Conservation (phyloP, 2,113 vertebrate genomes). For the Eonycteris spelaea region DNA sequence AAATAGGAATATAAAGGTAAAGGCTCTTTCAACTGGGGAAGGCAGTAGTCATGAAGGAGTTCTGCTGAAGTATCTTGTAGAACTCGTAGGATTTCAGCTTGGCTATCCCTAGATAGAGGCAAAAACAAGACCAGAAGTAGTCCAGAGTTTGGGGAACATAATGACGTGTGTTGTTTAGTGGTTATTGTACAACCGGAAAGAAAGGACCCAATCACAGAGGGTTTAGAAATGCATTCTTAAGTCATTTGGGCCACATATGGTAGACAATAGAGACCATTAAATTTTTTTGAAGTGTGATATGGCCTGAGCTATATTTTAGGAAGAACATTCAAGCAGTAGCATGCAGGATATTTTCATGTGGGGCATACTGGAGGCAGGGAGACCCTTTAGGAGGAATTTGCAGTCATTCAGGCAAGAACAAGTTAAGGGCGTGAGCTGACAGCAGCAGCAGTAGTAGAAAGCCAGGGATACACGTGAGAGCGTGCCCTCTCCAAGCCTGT, state of each 20-base stretch:
- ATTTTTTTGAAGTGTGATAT: neutral
- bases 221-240: neutral
- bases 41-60: neutral
- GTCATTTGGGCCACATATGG: neutral
- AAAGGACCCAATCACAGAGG: neutral
- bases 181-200: neutral
- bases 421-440: neutral
- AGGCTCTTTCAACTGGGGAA: neutral
- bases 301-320: neutral
- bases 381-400: neutral
- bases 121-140: neutral
- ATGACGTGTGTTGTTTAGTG: neutral
- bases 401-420: neutral
- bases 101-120: neutral
- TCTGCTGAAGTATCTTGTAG: neutral
- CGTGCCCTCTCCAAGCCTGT: accelerated
- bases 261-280: neutral
- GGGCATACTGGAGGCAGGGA: neutral
- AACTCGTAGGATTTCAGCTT: neutral
- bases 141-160: neutral
- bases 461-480: neutral
- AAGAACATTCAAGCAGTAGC: neutral
- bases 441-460: neutral
- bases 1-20: neutral
- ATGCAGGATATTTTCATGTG: neutral